These are phyloP conservation scores for Cygnus buccinator DNA, from an alignment of 2,113 vertebrate genomes.

Conservation along the genomic window DNA sequence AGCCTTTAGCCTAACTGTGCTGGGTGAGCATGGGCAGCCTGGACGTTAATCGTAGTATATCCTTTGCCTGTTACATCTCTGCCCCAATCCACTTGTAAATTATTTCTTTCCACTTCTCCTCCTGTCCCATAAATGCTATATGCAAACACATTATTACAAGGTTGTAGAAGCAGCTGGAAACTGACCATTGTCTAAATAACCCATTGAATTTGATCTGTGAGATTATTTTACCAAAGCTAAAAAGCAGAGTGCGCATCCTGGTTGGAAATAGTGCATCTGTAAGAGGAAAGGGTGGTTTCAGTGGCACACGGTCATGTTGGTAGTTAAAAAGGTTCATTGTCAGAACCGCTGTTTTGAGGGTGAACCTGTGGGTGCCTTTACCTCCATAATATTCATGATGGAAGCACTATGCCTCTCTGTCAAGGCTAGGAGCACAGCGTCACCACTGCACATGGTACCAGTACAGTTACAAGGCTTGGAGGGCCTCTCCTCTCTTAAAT, in stretches of 20 bases:
- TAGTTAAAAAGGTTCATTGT: neutral
- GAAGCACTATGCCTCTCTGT: neutral
- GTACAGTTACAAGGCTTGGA: neutral
- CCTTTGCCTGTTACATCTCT: neutral
- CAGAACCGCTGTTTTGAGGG: neutral
- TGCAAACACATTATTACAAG: neutral
- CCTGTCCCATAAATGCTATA: neutral
- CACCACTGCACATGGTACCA: rapidly evolving
- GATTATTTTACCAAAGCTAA: neutral
- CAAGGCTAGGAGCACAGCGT: neutral
- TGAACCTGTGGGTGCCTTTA: neutral
- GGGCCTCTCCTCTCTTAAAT: too few species aligned
- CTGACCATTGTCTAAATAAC: neutral
- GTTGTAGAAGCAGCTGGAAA: neutral
- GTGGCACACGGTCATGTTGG: too few species aligned
- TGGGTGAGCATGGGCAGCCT: neutral
- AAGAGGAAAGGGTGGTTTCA: neutral
- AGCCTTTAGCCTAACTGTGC: rapidly evolving
- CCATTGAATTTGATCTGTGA: neutral
- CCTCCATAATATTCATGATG: rapidly evolving
- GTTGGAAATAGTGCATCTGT: neutral
- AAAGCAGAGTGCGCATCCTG: neutral
- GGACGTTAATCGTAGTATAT: neutral
- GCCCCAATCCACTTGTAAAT: neutral
- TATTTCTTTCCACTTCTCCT: neutral